Base-by-base conservation (phyloP, 1,140 invertebrate genomes). In the Saccostrea echinata region DNA sequence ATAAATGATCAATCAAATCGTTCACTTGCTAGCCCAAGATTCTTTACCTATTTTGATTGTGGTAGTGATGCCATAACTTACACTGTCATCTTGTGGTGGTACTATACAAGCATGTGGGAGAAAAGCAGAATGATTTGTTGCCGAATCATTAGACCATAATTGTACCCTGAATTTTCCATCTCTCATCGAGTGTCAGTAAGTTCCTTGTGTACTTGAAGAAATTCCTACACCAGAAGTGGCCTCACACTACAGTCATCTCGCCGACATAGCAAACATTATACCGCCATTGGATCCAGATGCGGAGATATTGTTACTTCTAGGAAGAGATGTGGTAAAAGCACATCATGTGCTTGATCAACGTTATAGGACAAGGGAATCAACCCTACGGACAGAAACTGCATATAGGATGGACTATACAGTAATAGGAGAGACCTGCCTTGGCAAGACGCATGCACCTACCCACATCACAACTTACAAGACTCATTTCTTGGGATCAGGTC, bases 1-100 rank as follows among this genome's bases (percentile, higher is more conserved):
- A 24, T 86, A 2, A 84, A 89, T 24, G 88, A 89, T 12, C 88
- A 89, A 57, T 82, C 68, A 21, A 89, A 89, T 57, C 35, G 61
- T 2, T 64, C 88, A 21, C 53, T 89, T 12, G 76, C 51, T 9
- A 61, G 24, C 27, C 16, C 88, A 18, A n/a, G 18, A 51, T 16
- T 71, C 86, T 3, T 89, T 89, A 53, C 55, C 71, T 11, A 43
- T 18, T 1, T 84, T 89, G 33, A 18, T 71, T 33, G 13, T 86
- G 8, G 24, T 55, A 11, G 30, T 18, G 53, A 52, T 1, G 16
- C 18, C 21, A 18, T 76, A 52, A 21, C 84, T 76, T 33, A 83
- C 84, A 52, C 3, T 86, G 12, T 57, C 18, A 24, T 84, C 88
- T 12, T 89, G 88, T 27, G 11, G 1, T 27, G 88, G 88, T 13